Evolutionary conservation across 2,888 invertebrate species (phyloP).

Genomic region (Drosophila stalkeri): DNA sequence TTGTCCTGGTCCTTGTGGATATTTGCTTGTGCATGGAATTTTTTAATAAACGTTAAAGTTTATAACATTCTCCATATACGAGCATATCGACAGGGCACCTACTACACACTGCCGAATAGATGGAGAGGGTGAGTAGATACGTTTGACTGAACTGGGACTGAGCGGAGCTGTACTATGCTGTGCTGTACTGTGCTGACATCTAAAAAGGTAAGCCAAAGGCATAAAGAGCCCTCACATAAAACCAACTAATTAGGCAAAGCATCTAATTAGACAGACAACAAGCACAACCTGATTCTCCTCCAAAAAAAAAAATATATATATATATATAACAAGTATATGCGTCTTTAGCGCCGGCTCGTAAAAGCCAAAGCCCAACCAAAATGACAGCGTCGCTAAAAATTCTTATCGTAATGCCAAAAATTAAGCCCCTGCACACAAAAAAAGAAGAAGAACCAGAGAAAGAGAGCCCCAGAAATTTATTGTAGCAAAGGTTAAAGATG

Average conservation of each 20-base stretch:
- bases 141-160: not conserved
- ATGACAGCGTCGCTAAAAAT: constrained; percentile 79
- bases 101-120: constrained; percentile 11
- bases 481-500: constrained; percentile 77
- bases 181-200: constrained; percentile 8
- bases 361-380: constrained; percentile 73
- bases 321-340: constrained; percentile 55
- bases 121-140: not conserved
- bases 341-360: constrained; percentile 76
- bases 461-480: constrained; percentile 60
- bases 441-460: not conserved
- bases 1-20: constrained; percentile 61
- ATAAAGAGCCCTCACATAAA: constrained; percentile 77
- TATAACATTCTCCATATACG: constrained; percentile 75
- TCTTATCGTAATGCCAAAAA: constrained; percentile 67
- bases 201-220: constrained; percentile 75
- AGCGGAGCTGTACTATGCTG: not conserved
- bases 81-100: constrained; percentile 54
- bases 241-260: constrained; percentile 78
- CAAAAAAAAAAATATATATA: not conserved
- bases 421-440: constrained; percentile 42
- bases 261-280: constrained; percentile 68
- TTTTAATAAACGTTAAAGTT: constrained; percentile 80
- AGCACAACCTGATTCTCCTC: constrained; percentile 20
- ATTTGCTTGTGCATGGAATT: constrained; percentile 68